A percentile compares a stretch with the other conserved stretches of the same genome.
Evolutionary conservation across 2,113 vertebrate species (phyloP).

Genomic region (Prionailurus viverrinus): DNA sequence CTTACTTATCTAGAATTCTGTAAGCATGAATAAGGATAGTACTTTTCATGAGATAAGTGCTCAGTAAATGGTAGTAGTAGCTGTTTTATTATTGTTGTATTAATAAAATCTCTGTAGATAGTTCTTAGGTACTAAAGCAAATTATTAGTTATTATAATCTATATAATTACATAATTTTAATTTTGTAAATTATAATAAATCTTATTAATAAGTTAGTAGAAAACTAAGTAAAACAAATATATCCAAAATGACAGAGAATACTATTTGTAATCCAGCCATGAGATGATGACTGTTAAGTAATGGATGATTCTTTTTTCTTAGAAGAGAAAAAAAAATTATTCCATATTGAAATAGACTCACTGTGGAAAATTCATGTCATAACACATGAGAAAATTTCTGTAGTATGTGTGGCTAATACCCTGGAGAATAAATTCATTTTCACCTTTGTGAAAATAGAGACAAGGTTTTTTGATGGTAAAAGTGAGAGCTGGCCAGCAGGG

Average conservation of each 20-base stretch:
- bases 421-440: slow-evolving; percentile 60
- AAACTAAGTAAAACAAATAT: not conserved
- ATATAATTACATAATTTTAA: not conserved
- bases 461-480: slow-evolving; percentile 7
- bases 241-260: not conserved
- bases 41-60: not conserved
- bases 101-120: not conserved
- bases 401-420: not conserved
- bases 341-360: slow-evolving; percentile 34
- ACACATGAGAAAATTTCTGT: not conserved
- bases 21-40: not conserved
- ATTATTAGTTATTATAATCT: not conserved
- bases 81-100: not conserved
- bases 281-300: not conserved
- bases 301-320: slow-evolving; percentile 1
- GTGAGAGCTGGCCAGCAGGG: not conserved
- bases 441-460: slow-evolving; percentile 48
- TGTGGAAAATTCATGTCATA: not conserved
- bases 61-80: not conserved
- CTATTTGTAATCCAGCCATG: not conserved
- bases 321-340: slow-evolving; percentile 61
- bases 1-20: not conserved
- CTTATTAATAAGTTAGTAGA: not conserved
- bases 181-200: no score
- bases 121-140: not conserved